phyloP scores from a whole-genome alignment of 2,797 vertebrate species.

The Odontamblyopus lacepedii region DNA sequence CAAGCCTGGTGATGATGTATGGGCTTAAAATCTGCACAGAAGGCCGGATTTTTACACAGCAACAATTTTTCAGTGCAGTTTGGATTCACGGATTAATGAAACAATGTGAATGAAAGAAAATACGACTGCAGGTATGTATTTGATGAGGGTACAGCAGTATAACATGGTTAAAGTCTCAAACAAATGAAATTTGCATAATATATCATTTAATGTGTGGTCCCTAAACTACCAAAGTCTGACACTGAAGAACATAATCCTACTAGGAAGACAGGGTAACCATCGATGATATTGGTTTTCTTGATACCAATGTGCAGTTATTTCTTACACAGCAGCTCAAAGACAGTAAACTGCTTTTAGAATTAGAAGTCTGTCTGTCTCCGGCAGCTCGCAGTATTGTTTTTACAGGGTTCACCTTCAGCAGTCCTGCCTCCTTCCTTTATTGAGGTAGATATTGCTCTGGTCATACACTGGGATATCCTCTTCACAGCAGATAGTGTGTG shows the following conservation, averaged over 20 bases:
- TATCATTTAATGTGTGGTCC: too few species aligned
- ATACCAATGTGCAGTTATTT: background rate
- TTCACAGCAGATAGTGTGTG: slow-evolving; percentile 18
- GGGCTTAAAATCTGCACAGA: too few species aligned
- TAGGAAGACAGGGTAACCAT: background rate
- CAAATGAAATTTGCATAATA: too few species aligned
- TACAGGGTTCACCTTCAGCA: slow-evolving; percentile 1
- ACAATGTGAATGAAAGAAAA: too few species aligned
- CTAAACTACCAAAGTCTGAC: background rate
- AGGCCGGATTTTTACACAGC: too few species aligned
- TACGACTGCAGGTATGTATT: too few species aligned
- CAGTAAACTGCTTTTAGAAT: background rate
- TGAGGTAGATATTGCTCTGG: background rate
- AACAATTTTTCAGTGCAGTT: too few species aligned
- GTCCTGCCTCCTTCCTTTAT: background rate
- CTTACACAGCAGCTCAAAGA: background rate
- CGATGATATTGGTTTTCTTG: background rate
- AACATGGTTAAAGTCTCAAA: too few species aligned
- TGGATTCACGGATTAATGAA: too few species aligned
- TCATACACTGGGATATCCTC: slow-evolving; percentile 4
- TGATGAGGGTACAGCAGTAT: too few species aligned
- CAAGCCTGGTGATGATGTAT: too few species aligned
- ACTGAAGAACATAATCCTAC: background rate
- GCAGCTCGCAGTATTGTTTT: slow-evolving; percentile 3
- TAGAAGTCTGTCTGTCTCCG: background rate